Evolutionary conservation across 1,140 invertebrate species (phyloP).

Genomic region (Pseudomyrmex gracilis): DNA sequence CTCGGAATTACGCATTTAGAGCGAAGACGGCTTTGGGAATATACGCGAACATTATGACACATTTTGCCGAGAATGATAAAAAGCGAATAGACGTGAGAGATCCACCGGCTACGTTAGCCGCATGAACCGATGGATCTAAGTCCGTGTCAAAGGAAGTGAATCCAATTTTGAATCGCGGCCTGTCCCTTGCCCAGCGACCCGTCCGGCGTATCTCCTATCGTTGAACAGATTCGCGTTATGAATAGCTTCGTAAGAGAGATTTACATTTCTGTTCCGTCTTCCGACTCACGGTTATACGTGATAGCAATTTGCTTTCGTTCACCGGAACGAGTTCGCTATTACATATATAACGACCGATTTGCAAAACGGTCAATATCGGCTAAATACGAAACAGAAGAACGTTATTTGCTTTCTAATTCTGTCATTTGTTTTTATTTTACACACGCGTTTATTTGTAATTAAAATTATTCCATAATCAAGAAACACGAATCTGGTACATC

Average conservation of each 20-base stretch:
- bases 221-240: slow-evolving; percentile 60
- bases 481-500: background rate
- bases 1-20: slow-evolving; percentile 17
- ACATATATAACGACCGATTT: slow-evolving; percentile 23
- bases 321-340: background rate
- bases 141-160: slow-evolving; percentile 62
- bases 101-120: slow-evolving; percentile 27
- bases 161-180: slow-evolving; percentile 66
- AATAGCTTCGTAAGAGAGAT: slow-evolving; percentile 63
- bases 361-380: background rate
- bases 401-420: background rate
- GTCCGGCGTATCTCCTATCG: slow-evolving; percentile 34
- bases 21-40: background rate
- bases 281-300: slow-evolving; percentile 53
- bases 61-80: slow-evolving; percentile 59
- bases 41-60: slow-evolving; percentile 43
- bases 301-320: slow-evolving; percentile 61
- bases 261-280: slow-evolving; percentile 60
- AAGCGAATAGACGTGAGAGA: slow-evolving; percentile 44
- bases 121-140: slow-evolving; percentile 52
- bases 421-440: background rate
- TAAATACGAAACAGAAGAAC: background rate
- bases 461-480: background rate
- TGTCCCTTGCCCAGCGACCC: slow-evolving; percentile 49
- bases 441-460: background rate